phyloP scores from a whole-genome alignment of 2,888 invertebrate species.

The Isoperla grammatica region DNA sequence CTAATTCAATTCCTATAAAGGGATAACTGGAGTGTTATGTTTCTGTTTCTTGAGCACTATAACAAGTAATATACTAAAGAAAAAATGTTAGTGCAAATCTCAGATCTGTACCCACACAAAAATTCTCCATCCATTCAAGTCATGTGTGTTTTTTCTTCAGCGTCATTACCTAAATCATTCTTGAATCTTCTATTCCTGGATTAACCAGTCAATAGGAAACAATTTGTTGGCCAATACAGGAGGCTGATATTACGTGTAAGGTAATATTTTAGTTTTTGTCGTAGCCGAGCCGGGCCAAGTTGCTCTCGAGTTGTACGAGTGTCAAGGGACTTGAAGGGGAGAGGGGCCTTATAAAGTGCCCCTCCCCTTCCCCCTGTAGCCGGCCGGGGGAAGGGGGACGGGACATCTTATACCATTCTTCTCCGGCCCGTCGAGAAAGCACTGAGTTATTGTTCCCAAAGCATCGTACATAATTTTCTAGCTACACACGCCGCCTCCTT shows the following conservation, averaged over 20 bases:
- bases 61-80: too few species aligned
- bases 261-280: not conserved
- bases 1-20: too few species aligned
- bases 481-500: conserved; percentile 33
- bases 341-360: conserved; percentile 17
- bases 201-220: not conserved
- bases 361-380: not conserved
- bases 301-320: not conserved
- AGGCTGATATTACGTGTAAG: not conserved
- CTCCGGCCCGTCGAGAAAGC: conserved; percentile 44
- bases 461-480: conserved; percentile 49
- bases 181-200: not conserved
- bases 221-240: not conserved
- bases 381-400: not conserved
- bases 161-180: too few species aligned
- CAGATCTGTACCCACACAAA: too few species aligned
- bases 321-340: conserved; percentile 13
- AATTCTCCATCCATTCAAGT: conserved; percentile 10
- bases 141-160: too few species aligned
- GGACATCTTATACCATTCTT: conserved; percentile 21
- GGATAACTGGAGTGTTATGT: too few species aligned
- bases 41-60: too few species aligned
- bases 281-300: not conserved
- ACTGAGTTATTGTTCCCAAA: conserved; percentile 47
- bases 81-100: too few species aligned